Base-by-base conservation (phyloP, 2,888 invertebrate species). In the Bedellia somnulentella region DNA sequence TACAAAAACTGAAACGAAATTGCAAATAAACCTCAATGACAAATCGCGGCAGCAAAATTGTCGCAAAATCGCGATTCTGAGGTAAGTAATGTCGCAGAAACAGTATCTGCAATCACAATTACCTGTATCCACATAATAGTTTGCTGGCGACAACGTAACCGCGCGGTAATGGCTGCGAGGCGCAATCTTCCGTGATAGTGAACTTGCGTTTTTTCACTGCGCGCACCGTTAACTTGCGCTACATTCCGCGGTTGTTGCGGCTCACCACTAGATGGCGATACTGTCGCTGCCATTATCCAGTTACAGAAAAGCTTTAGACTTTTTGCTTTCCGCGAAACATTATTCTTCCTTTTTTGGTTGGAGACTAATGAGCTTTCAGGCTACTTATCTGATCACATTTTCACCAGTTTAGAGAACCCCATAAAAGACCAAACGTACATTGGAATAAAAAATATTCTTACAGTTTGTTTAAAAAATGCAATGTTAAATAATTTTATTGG, bases 171-270 rank as follows among this genome's bases (percentile, higher is more conserved):
- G 59, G 47, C 51, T 42, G 35, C 36, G 24, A 27, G 9, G 59
- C 27, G 32, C 31, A 28, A 33, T 28, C 33, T 35, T 27, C 67
- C 73, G 58, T 63, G 71, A 64, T 71, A 73, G 70, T 71, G 73
- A 75, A 75, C 73, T 73, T 75, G 70, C 60, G 60, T 70, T 70
- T 71, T 73, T 75, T 68, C 60, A 62, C 64, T 42, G 55, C 53
- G 50, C 50, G 52, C 55, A 70, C 71, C 71, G 71, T 73, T 73
- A 73, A 50, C 47, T 60, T 66, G 73, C 46, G 67, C 75, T 64
- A 73, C 68, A 73, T 75, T 68, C 71, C 68, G 62, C 59, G 54
- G 66, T 64, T 57, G 52, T 44, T 48, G 47, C 49, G 39, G 36
- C 43, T 46, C 38, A 41, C 58, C 64, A 57, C 57, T 28, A 38